Evolutionary conservation across 2,113 vertebrate species (phyloP), one percentile per base, ranked within the genome.

Genomic region (Empidonax alnorum): DNA sequence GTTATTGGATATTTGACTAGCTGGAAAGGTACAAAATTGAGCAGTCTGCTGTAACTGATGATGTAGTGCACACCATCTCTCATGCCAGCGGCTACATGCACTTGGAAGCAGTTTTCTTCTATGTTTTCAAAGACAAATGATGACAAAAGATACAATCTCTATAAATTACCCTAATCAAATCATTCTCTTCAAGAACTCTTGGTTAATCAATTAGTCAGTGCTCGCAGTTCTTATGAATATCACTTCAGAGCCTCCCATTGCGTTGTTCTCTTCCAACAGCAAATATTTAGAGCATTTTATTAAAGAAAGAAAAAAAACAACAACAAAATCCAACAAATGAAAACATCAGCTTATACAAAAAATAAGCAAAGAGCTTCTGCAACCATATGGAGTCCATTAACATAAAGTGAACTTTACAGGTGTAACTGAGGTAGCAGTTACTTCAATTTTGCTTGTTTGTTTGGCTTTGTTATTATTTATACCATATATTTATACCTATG

Each of bases 111-210:
- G 96, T 97, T 98, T 98, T 97, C 96, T 96, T 95, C 96, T 95
- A 31, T 88, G 92, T 98, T 98, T 98, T 97, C 97, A 94, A 97
- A 98, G 97, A 98, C 98, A 98, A 98, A 98, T 96, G 97, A 98
- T 98, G 98, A 98, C 98, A 98, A 97, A 98, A 98, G 97, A 98
- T 97, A 97, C 96, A 94, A 96, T 97, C 97, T 96, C 98, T 98
- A 98, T 98, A 97, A 98, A 98, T 98, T 98, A 98, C 97, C 94
- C 94, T 98, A 97, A 97, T 98, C 97, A 97, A 97, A 97, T 98
- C 96, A 94, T 95, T 97, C 96, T 98, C 87, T 98, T 98, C 93
- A 95, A 97, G 94, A 98, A 95, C 88, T 93, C 96, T 97, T 96
- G 96, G 96, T 98, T 98, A 97, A 98, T 98, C 97, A 97, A 98